These are phyloP conservation scores for Lampropteryx suffumata DNA, from an alignment of 2,888 invertebrate genomes.

Conservation along the genomic window DNA sequence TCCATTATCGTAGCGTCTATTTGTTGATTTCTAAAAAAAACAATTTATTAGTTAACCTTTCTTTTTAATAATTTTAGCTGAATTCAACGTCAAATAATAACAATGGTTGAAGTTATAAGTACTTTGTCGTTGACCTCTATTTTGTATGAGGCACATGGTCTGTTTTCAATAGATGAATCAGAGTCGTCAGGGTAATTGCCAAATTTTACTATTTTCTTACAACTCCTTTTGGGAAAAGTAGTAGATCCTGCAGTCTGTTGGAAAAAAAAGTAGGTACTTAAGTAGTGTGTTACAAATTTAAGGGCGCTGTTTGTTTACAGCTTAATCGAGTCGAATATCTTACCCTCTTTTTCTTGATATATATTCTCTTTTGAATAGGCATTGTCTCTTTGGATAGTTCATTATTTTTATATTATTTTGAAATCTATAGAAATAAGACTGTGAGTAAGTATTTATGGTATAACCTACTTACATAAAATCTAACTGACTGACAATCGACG, in stretches of 20 bases:
- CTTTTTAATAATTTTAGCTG: not conserved
- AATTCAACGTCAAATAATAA: not conserved
- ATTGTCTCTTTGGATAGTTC: slow-evolving; percentile 37
- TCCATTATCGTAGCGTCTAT: slow-evolving; percentile 34
- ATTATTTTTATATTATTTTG: slow-evolving; percentile 34
- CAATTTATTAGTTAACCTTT: not conserved
- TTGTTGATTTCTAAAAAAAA: slow-evolving; percentile 16
- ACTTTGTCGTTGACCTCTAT: slow-evolving; percentile 3
- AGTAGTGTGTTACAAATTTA: too few species aligned
- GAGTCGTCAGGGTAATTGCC: not conserved
- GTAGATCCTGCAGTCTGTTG: slow-evolving; percentile 14
- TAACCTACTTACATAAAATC: too few species aligned
- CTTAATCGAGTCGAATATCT: not conserved
- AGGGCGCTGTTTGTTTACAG: too few species aligned
- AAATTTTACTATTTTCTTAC: not conserved
- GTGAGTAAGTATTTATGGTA: too few species aligned
- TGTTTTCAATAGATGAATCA: slow-evolving; percentile 5
- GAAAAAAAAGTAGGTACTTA: not conserved
- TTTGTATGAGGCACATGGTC: slow-evolving; percentile 11
- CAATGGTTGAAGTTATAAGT: not conserved
- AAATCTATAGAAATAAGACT: slow-evolving; percentile 8
- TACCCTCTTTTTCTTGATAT: slow-evolving; percentile 46
- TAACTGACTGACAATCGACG: too few species aligned
- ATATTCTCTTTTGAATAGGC: slow-evolving; percentile 47
- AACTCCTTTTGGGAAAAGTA: slow-evolving; percentile 8